Evolutionary conservation across 2,797 vertebrate genomes (phyloP), one percentile per base, ranked within the genome.

Genomic region (Varecia variegata): DNA sequence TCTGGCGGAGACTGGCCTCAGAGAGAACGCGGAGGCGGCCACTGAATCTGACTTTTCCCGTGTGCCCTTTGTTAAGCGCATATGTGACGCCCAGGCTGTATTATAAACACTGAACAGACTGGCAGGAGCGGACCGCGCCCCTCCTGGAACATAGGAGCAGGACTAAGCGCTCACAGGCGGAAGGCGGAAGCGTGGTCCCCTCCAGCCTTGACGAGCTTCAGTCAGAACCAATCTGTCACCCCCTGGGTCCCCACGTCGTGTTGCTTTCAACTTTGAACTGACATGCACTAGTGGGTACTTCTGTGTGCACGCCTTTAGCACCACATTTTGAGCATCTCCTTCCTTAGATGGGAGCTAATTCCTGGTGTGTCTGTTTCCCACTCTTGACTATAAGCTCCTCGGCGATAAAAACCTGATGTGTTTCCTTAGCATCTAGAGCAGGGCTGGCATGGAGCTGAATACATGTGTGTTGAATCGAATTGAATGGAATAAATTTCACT

Each of bases 21-120:
- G n/a, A 12, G 17, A 60, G 43, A 11, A 68, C 0, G 18, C 50
- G 18, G 45, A 58, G 76, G 17, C 25, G 43, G 9, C n/a, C 50
- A 40, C 86, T 93, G 94, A 62, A 92, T 25, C 5, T 38, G 73
- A 95, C 88, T 60, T 38, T 97, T 77, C 71, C 32, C 40, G 35
- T 47, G 27, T 73, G 82, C 54, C 93, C 93, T 96, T 96, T 84
- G 40, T 68, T 97, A 88, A 95, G 86, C 62, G 79, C 96, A 86
- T 62, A 73, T 23, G 74, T 62, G 95, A 88, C 62, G 89, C 84
- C 45, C 38, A 47, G 94, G 60, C 76, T 62, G 20, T 79, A 92
- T 79, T 67, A 50, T 73, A 60, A 90, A 89, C 85, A 93, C 89
- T 91, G 3, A 96, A 88, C 74, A 76, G 70, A 71, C 7, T 74